Conservation (phyloP, 1,140 invertebrate genomes). For the Procambarus clarkii region DNA sequence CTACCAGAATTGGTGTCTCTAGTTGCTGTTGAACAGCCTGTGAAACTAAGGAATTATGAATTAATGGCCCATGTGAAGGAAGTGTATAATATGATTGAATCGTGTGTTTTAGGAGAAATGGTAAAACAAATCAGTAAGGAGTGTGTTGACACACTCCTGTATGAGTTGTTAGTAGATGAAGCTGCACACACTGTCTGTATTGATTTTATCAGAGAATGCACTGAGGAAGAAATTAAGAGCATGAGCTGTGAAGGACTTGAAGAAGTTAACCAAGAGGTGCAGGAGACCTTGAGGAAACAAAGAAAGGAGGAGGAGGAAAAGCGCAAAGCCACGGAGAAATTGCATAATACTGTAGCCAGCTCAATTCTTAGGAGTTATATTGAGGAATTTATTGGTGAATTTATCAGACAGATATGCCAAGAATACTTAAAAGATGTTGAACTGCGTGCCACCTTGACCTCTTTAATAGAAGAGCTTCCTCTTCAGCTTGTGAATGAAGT, state of each 20-base stretch:
- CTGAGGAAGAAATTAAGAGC: conserved; percentile 10
- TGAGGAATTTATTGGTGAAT: conserved; percentile 30
- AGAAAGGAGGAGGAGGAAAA: conserved; percentile 46
- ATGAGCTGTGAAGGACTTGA: background rate
- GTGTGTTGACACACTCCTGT: background rate
- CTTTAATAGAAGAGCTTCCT: conserved; percentile 38
- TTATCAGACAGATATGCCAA: conserved; percentile 15
- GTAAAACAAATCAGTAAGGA: background rate
- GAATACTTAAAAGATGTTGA: conserved; percentile 52
- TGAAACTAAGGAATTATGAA: conserved; percentile 21
- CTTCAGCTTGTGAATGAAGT: conserved; percentile 8
- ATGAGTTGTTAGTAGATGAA: background rate
- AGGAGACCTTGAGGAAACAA: conserved; percentile 11
- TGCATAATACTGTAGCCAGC: background rate
- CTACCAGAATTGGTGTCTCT: background rate
- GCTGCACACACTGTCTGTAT: background rate
- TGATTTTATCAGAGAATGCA: conserved; percentile 21
- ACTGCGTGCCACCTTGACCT: background rate
- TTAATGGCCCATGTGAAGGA: conserved; percentile 31
- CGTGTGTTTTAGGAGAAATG: conserved; percentile 12
- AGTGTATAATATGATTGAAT: conserved; percentile 22
- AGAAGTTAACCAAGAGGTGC: conserved; percentile 12
- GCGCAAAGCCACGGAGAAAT: conserved; percentile 36
- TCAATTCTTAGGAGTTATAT: conserved; percentile 8
- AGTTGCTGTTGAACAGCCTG: background rate